Evolutionary conservation across 1,140 invertebrate species (phyloP), one percentile per base, ranked within the genome.

Genomic region (Bombus vancouverensis): DNA sequence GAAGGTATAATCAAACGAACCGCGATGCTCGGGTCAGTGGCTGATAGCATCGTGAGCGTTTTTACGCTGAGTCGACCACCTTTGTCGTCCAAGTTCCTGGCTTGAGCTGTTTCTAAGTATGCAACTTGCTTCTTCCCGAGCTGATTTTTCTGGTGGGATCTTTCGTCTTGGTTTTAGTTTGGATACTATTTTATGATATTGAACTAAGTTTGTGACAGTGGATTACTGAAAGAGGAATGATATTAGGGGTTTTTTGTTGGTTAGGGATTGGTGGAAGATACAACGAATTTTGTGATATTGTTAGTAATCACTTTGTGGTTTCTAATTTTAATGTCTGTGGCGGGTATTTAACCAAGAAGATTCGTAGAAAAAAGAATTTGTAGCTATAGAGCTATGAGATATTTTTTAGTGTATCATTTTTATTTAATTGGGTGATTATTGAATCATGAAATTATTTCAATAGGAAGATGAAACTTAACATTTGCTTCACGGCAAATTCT

Each of bases 1-100:
- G 59, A 91, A 91, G 78, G 83, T 91, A 72, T 86, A 91, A 91
- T 91, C 90, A 89, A 86, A 91, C 47, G 75, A 82, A 84, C 82
- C 85, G 83, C 85, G 78, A 89, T 53, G 75, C 85, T 86, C 82
- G 79, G 76, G 77, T 89, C 83, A 72, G 59, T 85, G 86, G 83
- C 90, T 86, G 90, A 91, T 91, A 91, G 72, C 68, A 82, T 88
- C 87, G 81, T 57, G 32, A 42, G n/a, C 32, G 32, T 65, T 84
- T 89, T 90, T 73, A 37, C 75, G 25, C 34, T 8, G 53, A 28
- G 80, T 83, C 86, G 89, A 83, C 79, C 87, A 65, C 65, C 70
- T 83, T 73, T 44, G 28, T 83, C 53, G 32, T n/a, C 74, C 53
- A 80, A 66, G 59, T 66, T 71, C 25, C 59, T 59, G 22, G 37